Evolutionary conservation across 2,797 vertebrate genomes (phyloP), one percentile per base, ranked within the genome.

Genomic region (Lepus oiostolus): DNA sequence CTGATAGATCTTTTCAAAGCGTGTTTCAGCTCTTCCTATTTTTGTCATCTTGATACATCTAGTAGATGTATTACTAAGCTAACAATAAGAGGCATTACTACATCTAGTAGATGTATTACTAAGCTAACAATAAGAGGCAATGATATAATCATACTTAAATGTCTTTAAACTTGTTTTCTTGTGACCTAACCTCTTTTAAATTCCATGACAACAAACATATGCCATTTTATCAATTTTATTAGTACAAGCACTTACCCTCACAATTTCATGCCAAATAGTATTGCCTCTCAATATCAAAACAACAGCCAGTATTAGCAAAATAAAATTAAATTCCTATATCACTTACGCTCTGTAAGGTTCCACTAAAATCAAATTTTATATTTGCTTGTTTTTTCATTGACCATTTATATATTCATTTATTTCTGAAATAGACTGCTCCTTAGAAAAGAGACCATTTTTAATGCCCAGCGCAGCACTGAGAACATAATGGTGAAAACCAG

Each of bases 321-420:
- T 91, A 87, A 91, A 93, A 81, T 86, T 92, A 92, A 68, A 83
- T 86, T 65, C 17, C 67, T 93, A 17, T 42, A 70, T 72, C 47
- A 85, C 17, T 95, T 92, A 63, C 54, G 17, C 7, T 89, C 85
- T 88, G 21, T 72, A 92, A 50, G 2, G n/a, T 67, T 92, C 16
- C 47, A 94, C 85, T 94, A 86, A 42, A 93, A 84, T 70, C 92
- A 74, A 90, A 86, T 92, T 86, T 92, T 94, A 58, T 87, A 79
- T 80, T 26, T 54, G 19, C 32, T 76, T 92, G 9, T 47, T 50
- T 71, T 95, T 96, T 93, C 75, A 84, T 80, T 84, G 83, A 86
- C 75, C 58, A 88, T 74, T 85, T 70, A 70, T 70, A 65, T 76
- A 7, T 86, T 67, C 85, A 82, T 58, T 89, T 93, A 26, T 71